These are phyloP conservation scores for Aphelenchoides besseyi DNA, from an alignment of 1,140 invertebrate genomes.

Conservation along the genomic window DNA sequence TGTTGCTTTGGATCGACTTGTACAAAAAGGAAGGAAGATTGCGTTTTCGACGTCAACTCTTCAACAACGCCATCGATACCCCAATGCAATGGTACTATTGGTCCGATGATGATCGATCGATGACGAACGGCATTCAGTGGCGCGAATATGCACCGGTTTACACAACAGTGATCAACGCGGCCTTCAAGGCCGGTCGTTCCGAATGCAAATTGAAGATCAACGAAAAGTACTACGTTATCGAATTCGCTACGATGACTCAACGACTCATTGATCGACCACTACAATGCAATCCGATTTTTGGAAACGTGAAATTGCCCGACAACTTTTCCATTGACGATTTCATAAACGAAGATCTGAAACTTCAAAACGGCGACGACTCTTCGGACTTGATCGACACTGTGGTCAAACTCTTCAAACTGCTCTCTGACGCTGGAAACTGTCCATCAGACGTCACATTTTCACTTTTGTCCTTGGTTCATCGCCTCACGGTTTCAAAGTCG, in stretches of 20 bases:
- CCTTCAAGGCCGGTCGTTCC: constrained; percentile 17
- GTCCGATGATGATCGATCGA: background rate
- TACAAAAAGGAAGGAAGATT: constrained; percentile 16
- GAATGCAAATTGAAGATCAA: background rate
- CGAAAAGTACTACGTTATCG: background rate
- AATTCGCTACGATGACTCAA: constrained; percentile 19
- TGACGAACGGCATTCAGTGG: background rate
- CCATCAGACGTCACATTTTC: constrained; percentile 9
- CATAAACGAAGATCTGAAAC: background rate
- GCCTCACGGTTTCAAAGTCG: background rate
- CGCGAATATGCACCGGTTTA: background rate
- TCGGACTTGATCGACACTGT: background rate
- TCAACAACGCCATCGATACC: constrained; percentile 5
- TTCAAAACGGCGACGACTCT: background rate
- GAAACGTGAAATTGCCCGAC: background rate
- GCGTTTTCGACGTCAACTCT: background rate
- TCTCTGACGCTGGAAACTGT: background rate
- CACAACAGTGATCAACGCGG: background rate
- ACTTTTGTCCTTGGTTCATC: background rate
- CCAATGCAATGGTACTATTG: constrained; percentile 17
- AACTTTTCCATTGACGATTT: constrained; percentile 6
- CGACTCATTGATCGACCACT: background rate
- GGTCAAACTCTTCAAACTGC: background rate
- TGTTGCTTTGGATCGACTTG: constrained; percentile 16
- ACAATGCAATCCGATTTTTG: constrained; percentile 4